These are phyloP conservation scores for Syritta pipiens DNA, from an alignment of 2,888 invertebrate species.

Conservation along the genomic window DNA sequence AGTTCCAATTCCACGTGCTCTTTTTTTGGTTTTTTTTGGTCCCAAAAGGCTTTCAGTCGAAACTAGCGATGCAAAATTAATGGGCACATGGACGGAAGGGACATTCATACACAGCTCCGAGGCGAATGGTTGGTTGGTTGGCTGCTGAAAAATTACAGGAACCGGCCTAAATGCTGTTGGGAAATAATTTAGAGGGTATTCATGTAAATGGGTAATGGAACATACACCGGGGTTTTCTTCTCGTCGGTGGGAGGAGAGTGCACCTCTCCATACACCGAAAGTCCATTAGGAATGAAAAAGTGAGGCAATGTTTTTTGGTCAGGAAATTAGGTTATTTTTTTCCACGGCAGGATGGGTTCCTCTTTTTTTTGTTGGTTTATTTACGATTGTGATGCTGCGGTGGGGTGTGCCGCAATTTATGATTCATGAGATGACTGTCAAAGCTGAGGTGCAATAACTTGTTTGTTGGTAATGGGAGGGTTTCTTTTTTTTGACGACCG, in stretches of 20 bases:
- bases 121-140: conserved; percentile 1
- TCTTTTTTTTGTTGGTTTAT: neutral
- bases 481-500: too few relatives aligned
- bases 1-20: neutral
- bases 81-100: conserved; percentile 29
- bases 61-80: conserved; percentile 59
- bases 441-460: neutral
- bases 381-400: neutral
- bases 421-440: conserved; percentile 3
- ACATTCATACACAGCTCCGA: conserved; percentile 1
- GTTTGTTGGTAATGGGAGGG: too few relatives aligned
- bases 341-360: too few relatives aligned
- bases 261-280: conserved; percentile 27
- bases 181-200: conserved; percentile 46
- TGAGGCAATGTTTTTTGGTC: conserved; percentile 25
- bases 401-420: neutral
- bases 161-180: conserved; percentile 42
- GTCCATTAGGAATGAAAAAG: conserved; percentile 62
- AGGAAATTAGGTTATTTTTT: conserved; percentile 15
- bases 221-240: neutral
- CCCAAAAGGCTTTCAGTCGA: conserved; percentile 26
- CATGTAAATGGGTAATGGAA: conserved; percentile 53
- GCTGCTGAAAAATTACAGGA: conserved; percentile 45
- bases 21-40: neutral
- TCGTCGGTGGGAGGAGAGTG: neutral